Conservation (phyloP, 2,888 invertebrate species). For the Drosophila macrospina region DNA sequence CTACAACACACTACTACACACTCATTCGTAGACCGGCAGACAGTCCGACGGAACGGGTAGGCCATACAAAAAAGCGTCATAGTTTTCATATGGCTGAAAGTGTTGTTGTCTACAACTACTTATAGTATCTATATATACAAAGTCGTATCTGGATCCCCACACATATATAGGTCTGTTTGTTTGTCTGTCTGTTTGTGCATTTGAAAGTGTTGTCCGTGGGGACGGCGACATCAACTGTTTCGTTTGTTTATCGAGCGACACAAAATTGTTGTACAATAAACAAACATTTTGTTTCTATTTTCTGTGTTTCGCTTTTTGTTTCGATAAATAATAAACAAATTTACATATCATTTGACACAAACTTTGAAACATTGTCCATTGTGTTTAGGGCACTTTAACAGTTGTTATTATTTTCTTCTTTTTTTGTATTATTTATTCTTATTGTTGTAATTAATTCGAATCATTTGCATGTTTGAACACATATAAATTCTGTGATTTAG, state of each 20-base stretch:
- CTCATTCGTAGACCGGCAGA: slow-evolving; percentile 27
- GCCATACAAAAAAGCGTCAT: slow-evolving; percentile 47
- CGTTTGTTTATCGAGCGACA: slow-evolving; percentile 77
- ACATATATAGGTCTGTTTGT: neutral
- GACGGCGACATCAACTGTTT: slow-evolving; percentile 52
- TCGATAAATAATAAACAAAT: slow-evolving; percentile 72
- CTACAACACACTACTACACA: slow-evolving; percentile 14
- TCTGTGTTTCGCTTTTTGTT: slow-evolving; percentile 41
- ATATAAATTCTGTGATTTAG: slow-evolving; percentile 36
- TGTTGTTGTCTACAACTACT: slow-evolving; percentile 27
- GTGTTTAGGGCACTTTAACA: slow-evolving; percentile 10
- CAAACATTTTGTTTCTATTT: slow-evolving; percentile 72
- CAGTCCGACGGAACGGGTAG: slow-evolving; percentile 23
- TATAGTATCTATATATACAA: slow-evolving; percentile 12
- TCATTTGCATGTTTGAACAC: slow-evolving; percentile 40
- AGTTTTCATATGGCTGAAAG: slow-evolving; percentile 41
- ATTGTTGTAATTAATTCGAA: slow-evolving; percentile 52
- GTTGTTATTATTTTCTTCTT: slow-evolving; percentile 23
- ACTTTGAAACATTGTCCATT: slow-evolving; percentile 72
- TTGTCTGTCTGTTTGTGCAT: slow-evolving; percentile 43
- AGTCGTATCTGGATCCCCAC: slow-evolving; percentile 19
- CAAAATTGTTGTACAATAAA: slow-evolving; percentile 73
- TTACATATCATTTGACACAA: slow-evolving; percentile 76
- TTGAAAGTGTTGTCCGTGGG: slow-evolving; percentile 61
- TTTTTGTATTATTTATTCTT: neutral